These are phyloP conservation scores for Dendrocincla tyrannina DNA, from an alignment of 2,797 vertebrate species.

Conservation along the genomic window DNA sequence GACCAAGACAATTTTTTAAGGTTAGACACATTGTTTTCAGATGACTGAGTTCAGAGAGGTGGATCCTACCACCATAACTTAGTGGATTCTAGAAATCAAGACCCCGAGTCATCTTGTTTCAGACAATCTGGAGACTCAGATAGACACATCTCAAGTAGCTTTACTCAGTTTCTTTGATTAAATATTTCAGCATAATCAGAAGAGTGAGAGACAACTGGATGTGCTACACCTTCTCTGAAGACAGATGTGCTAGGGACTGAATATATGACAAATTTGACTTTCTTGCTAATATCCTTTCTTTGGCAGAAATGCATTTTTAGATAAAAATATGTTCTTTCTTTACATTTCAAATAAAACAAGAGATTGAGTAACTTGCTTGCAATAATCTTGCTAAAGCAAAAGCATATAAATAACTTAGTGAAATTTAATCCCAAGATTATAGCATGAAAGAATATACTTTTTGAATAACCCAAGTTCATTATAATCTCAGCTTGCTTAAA, in stretches of 20 bases:
- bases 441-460: background rate
- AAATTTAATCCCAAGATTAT: background rate
- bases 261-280: background rate
- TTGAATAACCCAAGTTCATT: background rate
- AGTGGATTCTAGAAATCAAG: background rate
- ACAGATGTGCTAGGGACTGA: background rate
- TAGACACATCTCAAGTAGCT: background rate
- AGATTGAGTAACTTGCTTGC: background rate
- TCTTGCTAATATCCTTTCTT: background rate
- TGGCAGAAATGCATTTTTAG: background rate
- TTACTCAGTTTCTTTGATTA: background rate
- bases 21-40: background rate
- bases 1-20: background rate
- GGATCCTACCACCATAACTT: background rate
- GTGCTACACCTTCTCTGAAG: background rate
- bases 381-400: background rate
- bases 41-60: rapidly evolving
- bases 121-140: background rate
- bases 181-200: background rate
- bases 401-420: background rate
- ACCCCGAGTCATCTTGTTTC: background rate
- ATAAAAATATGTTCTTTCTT: background rate
- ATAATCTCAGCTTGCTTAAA: background rate
- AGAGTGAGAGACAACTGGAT: background rate
- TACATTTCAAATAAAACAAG: background rate